Base-by-base conservation (phyloP, 30 jellyfish, hydroid and myxozoan species). In the Mastigias papua region DNA sequence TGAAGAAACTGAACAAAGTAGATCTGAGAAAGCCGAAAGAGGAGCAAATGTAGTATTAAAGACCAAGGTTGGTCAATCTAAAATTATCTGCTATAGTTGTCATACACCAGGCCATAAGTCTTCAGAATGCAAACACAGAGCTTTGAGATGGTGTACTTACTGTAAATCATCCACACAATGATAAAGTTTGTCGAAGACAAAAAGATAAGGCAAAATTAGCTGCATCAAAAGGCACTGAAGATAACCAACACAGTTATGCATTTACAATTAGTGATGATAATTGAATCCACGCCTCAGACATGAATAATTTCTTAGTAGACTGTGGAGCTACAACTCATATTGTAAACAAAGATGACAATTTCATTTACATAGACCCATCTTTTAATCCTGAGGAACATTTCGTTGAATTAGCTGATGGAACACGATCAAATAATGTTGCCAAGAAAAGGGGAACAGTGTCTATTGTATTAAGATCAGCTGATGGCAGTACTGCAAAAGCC, bases 71-170 rank as follows among this genome's bases (percentile, higher is more conserved):
- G 74, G 74, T 29, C 74, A 77, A 13, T 48, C 82, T 22, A 49
- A 7, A 54, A 49, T 77, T 54, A 86, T 63, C 22, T 90, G 97
- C 60, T 90, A 81, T 42, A 48, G 72, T 30, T 81, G 91, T 82
- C 96, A 96, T 29, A 42, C 34, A 2, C 68, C 91, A 25, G 96
- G 96, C 25, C 97, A 90, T 93, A 90, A 90, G 60, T 81, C 97
- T 2, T 20, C 95, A 1, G 96, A 90, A 29, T 90, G 95, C 63
- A 22, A 71, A 16, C 71, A 82, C 66, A 30, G 27, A 22, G 0
- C 42, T 27, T 33, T 2, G 0, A 42, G 35, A 74, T 81, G 97
- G 97, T 90, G 97, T 49, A 90, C 34, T 50, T 34, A 26, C 25
- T 90, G 97, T 34, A 90, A 90, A 74, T 69, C 91, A 46, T 34